Conservation (phyloP, 2,888 invertebrate genomes). For the Sesia apiformis region DNA sequence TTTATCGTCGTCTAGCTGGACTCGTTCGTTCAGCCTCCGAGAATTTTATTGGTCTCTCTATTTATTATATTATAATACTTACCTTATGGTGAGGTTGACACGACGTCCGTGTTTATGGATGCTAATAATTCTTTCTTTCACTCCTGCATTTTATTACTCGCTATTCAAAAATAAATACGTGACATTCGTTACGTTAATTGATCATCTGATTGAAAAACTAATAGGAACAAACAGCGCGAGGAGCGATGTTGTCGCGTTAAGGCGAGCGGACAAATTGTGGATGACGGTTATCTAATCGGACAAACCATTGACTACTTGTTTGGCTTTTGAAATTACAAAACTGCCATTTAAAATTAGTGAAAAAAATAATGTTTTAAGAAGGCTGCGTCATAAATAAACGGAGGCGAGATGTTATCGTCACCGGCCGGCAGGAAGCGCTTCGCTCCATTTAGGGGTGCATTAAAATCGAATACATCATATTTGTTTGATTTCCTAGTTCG, state of each 20-base stretch:
- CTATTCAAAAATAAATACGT: conserved; percentile 24
- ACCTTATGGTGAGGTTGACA: conserved; percentile 43
- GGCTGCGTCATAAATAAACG: conserved; percentile 59
- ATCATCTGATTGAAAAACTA: conserved; percentile 15
- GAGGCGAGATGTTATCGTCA: conserved; percentile 61
- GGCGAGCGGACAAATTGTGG: conserved; percentile 36
- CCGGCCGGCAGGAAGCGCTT: conserved; percentile 67
- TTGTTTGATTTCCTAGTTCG: conserved; percentile 75
- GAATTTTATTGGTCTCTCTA: conserved; percentile 46
- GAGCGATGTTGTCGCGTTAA: conserved; percentile 23
- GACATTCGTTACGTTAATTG: conserved; percentile 12
- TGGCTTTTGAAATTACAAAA: conserved; percentile 51
- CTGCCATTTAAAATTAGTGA: conserved; percentile 42
- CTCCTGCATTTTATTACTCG: conserved; percentile 39
- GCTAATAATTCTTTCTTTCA: conserved; percentile 51
- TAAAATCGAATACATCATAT: conserved; percentile 76
- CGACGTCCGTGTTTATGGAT: conserved; percentile 37
- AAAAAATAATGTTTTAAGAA: conserved; percentile 40
- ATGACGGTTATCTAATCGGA: conserved; percentile 49
- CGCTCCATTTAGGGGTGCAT: conserved; percentile 74
- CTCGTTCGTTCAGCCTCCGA: conserved; percentile 24
- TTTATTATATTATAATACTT: conserved; percentile 46
- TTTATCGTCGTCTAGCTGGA: conserved; percentile 37
- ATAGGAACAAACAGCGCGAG: conserved; percentile 20
- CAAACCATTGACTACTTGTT: conserved; percentile 53